Base-by-base conservation (phyloP, 2,113 vertebrate species). In the Bambusicola thoracicus region DNA sequence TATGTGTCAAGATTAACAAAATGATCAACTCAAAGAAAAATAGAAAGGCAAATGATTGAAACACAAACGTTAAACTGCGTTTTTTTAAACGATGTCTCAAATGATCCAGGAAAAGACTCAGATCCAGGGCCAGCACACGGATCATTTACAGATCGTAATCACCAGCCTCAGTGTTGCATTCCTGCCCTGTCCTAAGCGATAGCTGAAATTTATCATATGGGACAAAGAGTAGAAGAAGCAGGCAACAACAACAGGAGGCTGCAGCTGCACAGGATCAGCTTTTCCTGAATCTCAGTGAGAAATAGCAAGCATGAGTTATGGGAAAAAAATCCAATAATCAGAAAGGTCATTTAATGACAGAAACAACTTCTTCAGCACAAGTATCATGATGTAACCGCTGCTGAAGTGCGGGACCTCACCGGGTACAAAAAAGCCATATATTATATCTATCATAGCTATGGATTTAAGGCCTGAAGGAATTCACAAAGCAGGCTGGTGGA, bases 261-360 rank as follows among this genome's bases (percentile, higher is more conserved):
- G 95, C 90, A 96, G 95, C 92, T 95, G 89, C 87, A 90, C 27
- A 9, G 74, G 86, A 82, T 84, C 86, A 82, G 82, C 70, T 70
- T 85, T 87, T 91, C 81, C 85, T 58, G 81, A 81, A 51, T 25
- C 80, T 83, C 93, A 85, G 91, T 44, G 90, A 92, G 89, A 92
- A 96, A 94, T 41, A 95, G 93, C 79, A 94, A 61, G 72, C 69
- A 81, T 91, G 95, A 95, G 44, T 92, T 93, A 88, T 56, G 91
- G 80, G n/a, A 25, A 93, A 75, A 92, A 89, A 13, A 86, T 81
- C 27, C 91, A 89, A 38, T 58, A 92, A 92, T 83, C 92, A 87
- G 56, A 93, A 93, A 94, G 89, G 89, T 94, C 92, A 82, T 74
- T 93, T 69, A 78, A 40, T 93, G 93, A 80, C 93, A 95, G 81